Base-by-base conservation (phyloP, 2,113 vertebrate species). In the Scartelaos histophorus region DNA sequence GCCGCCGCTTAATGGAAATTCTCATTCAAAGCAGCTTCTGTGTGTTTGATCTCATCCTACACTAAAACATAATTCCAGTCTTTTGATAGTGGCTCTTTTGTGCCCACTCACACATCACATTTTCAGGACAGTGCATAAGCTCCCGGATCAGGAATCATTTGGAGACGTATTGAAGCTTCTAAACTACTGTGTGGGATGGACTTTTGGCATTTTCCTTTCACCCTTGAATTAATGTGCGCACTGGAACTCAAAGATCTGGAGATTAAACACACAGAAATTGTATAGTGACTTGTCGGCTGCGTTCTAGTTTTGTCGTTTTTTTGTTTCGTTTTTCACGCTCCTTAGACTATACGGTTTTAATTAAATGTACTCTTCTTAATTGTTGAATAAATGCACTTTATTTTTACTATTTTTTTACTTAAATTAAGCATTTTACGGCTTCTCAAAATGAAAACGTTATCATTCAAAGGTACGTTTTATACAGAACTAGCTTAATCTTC, bases 41-140 rank as follows among this genome's bases (percentile, higher is more conserved):
- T 38, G 25, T 5, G 9, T 67, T 69, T 54, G 19, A 15, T 54
- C 29, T 10, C 56, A 11, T 66, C 71, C 72, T 29, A 58, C 53
- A 70, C 24, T 58, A 34, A 67, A 7, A 25, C 64, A 67, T 24
- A 43, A 6, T 54, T 71, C 21, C 45, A 66, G 45, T 57, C 25
- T 56, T 70, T 67, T 34, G 66, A 43, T 17, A 51, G 17, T n/a
- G 13, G 7, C 19, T 51, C 13, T 51, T 5, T 66, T 54, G 61
- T 68, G 35, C 76, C 51, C 45, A 29, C 22, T 73, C 45, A 34
- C 5, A 47, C 53, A 46, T n/a, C 7, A 19, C 58, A 61, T 34
- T 34, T 7, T 1, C 2, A 15, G 58, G 58, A 34, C 58, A 34
- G 1, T 61, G 25, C 1, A 61, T 16, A 17, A 34, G 25, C 58